Evolutionary conservation across 2,113 vertebrate genomes (phyloP), one percentile per base, ranked within the genome.

Genomic region (Hippopotamus amphibius): DNA sequence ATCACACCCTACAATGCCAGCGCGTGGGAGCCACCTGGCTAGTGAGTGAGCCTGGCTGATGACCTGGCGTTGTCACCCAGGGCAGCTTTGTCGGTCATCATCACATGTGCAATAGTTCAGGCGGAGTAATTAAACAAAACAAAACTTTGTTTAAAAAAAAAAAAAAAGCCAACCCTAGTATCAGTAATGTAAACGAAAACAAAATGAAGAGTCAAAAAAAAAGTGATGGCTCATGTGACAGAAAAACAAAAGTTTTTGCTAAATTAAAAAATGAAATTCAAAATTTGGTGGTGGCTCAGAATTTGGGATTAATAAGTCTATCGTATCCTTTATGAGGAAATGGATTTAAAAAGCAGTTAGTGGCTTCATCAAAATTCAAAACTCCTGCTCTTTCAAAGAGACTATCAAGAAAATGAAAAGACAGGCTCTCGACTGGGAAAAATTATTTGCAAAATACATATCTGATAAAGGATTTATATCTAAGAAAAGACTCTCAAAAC

Each of bases 221-320:
- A 72, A 30, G 24, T 68, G 63, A 95, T 6, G 59, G 41, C 0
- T 93, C 43, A 76, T 59, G 76, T 79, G 33, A 22, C 26, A 89
- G 33, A 81, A 86, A 71, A 22, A 53, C 30, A 83, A 85, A 53
- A 65, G 22, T 26, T 93, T 57, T 80, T 46, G 50, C n/a, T 72
- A 95, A 55, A 53, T 89, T 65, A 82, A 86, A 46, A 96, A 94
- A 71, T 66, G 2, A 48, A 95, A 65, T 55, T 92, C 66, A 74
- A 90, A 68, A 79, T 80, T 30, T 84, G 63, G 30, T 79, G 16
- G 43, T 85, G 57, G 24, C 41, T 65, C 63, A 93, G 41, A 95
- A 81, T 77, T 79, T 87, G 61, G 85, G 33, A 97, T 94, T 24
- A 7, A 6, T 81, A 84, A 95, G 2, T 68, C 22, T 59, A 80